Base-by-base conservation (phyloP, 2,888 invertebrate species). In the Latrodectus hesperus region DNA sequence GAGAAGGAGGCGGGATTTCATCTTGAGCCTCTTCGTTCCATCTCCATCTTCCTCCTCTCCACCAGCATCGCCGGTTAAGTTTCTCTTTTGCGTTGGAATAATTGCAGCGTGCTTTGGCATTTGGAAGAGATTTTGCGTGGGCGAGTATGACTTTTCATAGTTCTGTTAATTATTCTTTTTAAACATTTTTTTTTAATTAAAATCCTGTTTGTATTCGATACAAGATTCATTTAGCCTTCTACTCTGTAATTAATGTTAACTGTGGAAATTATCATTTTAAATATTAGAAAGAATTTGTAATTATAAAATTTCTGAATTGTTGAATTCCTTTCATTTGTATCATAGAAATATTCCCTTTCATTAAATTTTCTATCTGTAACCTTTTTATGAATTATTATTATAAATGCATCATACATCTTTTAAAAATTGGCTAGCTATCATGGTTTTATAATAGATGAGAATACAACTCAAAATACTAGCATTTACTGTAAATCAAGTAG, bases 21-120 rank as follows among this genome's bases (percentile, higher is more conserved):
- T 81, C 77, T 81, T 60, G 81, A 70, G 72, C 86, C 77, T 86
- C 86, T 86, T 86, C 86, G 49, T 71, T 81, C 86, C 77, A 81
- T 86, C 81, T 26, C 70, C 74, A 26, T 51, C 72, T 71, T 65
- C 84, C 71, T 65, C 77, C 72, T 78, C 77, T 77, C 72, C 72
- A 65, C 73, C 77, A 55, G n/a, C 73, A 17, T 60, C 72, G n/a
- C 78, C 38, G 38, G 38, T 3, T 6, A 38, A 38, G 52, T 55
- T 75, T 75, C 52, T 64, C n/a, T 38, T 17, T 22, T 53, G 75
- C 5, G 22, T 14, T 51, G 12, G 73, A 53, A n/a, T 38, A 38
- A 68, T 22, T 17, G 22, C 12, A 68, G 68, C 9, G 14, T 17
- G 22, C 8, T 55, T 53, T 22, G 74, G 14, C 14, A 60, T 38